Evolutionary conservation across 2,888 invertebrate genomes (phyloP).

Genomic region (Tyria jacobaeae): DNA sequence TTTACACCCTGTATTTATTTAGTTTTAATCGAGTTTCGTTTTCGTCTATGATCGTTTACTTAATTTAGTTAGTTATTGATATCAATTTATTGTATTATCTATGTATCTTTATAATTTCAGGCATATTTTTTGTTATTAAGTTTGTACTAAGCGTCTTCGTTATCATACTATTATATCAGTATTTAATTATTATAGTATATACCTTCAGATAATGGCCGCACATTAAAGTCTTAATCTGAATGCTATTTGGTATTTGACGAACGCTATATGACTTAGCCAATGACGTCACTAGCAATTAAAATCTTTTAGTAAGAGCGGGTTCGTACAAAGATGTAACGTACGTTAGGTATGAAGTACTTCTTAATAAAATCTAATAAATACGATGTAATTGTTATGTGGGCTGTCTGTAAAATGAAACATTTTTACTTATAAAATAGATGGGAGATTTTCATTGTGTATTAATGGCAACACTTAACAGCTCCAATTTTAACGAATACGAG

Average conservation of each 20-base stretch:
- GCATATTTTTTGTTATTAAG: constrained; percentile 12
- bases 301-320: no score
- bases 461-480: no score
- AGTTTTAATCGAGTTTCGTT: constrained; percentile 60
- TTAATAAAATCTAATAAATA: no score
- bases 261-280: neutral
- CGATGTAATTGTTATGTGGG: no score
- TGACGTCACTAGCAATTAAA: no score
- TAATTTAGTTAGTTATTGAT: constrained; percentile 60
- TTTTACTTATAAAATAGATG: no score
- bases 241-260: neutral
- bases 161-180: constrained; percentile 2
- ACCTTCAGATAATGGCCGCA: constrained; percentile 1
- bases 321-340: no score
- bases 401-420: no score
- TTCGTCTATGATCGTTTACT: constrained; percentile 59
- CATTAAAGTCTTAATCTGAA: neutral
- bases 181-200: neutral
- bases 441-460: no score
- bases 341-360: no score
- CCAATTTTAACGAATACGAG: no score
- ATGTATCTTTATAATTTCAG: constrained; percentile 50
- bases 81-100: constrained; percentile 41
- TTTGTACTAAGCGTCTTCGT: constrained; percentile 8
- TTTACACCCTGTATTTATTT: constrained; percentile 77